Evolutionary conservation across 2,113 vertebrate genomes (phyloP).

Genomic region (Lycaon pictus): DNA sequence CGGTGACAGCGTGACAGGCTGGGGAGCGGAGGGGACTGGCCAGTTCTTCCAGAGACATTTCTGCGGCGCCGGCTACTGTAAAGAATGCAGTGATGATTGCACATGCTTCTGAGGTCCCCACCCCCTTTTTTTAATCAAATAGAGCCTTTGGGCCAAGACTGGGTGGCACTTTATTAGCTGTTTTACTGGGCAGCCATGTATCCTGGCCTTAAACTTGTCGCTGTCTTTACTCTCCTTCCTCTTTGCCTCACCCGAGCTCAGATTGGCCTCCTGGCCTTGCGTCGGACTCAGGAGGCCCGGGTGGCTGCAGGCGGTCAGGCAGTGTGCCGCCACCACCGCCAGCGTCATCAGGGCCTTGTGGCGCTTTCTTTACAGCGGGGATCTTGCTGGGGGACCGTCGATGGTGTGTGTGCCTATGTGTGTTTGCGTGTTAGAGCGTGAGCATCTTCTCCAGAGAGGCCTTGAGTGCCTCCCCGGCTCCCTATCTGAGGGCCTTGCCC

Average conservation of each 20-base stretch:
- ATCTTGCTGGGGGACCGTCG: neutral
- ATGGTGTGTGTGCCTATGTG: fast-evolving
- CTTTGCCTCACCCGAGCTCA: neutral
- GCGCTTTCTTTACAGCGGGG: neutral
- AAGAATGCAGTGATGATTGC: neutral
- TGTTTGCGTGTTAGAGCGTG: fast-evolving
- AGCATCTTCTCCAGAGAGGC: neutral
- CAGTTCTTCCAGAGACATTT: neutral
- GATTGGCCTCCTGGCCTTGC: neutral
- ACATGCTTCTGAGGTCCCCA: neutral
- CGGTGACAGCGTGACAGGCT: fast-evolving
- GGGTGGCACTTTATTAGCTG: neutral
- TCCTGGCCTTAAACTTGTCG: fast-evolving
- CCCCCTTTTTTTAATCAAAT: neutral
- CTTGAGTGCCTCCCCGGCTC: neutral
- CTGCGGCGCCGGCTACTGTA: neutral
- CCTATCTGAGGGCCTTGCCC: neutral
- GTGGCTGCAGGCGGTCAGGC: neutral
- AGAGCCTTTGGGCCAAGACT: neutral
- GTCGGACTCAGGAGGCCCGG: neutral
- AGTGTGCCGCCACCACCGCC: no score
- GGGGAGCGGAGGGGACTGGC: neutral
- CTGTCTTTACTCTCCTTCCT: neutral
- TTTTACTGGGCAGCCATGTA: neutral
- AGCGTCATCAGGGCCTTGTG: fast-evolving